A percentile compares a stretch with the other conserved stretches of the same genome.
Evolutionary conservation across 1,140 invertebrate genomes (phyloP).

Genomic region (Drosophila nannoptera): DNA sequence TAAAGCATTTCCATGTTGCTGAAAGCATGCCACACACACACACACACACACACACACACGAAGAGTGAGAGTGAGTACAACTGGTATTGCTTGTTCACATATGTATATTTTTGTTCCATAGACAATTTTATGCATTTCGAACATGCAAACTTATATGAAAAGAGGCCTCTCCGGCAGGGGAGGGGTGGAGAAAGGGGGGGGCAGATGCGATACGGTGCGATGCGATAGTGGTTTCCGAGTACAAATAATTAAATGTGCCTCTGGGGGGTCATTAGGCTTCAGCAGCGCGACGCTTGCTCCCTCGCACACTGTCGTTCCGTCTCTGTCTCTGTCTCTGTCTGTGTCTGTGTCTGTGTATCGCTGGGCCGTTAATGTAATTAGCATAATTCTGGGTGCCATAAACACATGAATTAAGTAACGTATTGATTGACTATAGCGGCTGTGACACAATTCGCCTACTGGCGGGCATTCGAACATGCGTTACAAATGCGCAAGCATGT

Average conservation of each 20-base stretch:
- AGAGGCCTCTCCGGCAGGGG: slow-evolving; percentile 4
- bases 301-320: not conserved
- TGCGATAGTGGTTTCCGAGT: slow-evolving; percentile 26
- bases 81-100: slow-evolving; percentile 17
- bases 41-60: too few species aligned
- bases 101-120: slow-evolving; percentile 25
- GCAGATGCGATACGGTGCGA: too few species aligned
- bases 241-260: slow-evolving; percentile 52
- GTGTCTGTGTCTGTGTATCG: not conserved
- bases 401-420: slow-evolving; percentile 41
- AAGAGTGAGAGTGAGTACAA: slow-evolving; percentile 2
- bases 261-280: slow-evolving; percentile 44
- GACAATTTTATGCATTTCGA: slow-evolving; percentile 63
- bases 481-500: slow-evolving; percentile 38
- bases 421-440: slow-evolving; percentile 44
- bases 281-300: not conserved
- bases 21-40: slow-evolving; percentile 48
- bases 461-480: slow-evolving; percentile 14
- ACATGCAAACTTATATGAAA: slow-evolving; percentile 58
- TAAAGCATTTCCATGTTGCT: slow-evolving; percentile 74
- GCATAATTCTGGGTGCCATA: slow-evolving; percentile 39
- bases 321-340: slow-evolving; percentile 2
- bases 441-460: slow-evolving; percentile 27
- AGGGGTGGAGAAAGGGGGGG: too few species aligned
- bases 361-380: slow-evolving; percentile 32